These are phyloP conservation scores for Dromococcyx pavoninus DNA, from an alignment of 2,797 vertebrate genomes.

Conservation along the genomic window DNA sequence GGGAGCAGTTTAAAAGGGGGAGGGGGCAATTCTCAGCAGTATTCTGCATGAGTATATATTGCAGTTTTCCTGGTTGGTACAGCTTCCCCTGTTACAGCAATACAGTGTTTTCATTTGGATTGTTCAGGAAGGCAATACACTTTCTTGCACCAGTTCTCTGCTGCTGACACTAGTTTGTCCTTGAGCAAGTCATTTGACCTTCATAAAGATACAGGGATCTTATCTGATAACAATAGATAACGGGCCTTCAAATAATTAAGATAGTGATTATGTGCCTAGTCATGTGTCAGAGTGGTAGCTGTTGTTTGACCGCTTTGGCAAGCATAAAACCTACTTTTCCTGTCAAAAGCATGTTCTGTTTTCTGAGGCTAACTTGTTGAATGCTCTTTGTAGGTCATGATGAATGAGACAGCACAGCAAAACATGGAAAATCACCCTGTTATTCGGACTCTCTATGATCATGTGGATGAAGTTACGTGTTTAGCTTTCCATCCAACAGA, in stretches of 20 bases:
- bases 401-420: slow-evolving; percentile 98
- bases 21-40: neutral
- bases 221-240: neutral
- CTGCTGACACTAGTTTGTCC: neutral
- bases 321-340: neutral
- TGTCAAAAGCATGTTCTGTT: neutral
- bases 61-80: neutral
- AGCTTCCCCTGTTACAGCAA: rapidly evolving
- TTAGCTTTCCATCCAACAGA: slow-evolving; percentile 95
- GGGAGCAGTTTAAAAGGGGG: neutral
- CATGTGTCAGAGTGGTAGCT: neutral
- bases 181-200: neutral
- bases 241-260: neutral
- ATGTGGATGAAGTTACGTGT: slow-evolving; percentile 97
- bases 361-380: neutral
- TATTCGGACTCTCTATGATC: slow-evolving; percentile 95
- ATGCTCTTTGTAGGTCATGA: slow-evolving; percentile 88
- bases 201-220: neutral
- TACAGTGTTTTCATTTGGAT: neutral
- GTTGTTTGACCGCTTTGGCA: neutral
- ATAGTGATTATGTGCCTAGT: neutral
- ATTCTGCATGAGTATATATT: neutral
- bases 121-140: neutral
- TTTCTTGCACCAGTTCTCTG: neutral
- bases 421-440: slow-evolving; percentile 99